Conservation (phyloP, 2,888 invertebrate genomes). For the Fragum sueziense region DNA sequence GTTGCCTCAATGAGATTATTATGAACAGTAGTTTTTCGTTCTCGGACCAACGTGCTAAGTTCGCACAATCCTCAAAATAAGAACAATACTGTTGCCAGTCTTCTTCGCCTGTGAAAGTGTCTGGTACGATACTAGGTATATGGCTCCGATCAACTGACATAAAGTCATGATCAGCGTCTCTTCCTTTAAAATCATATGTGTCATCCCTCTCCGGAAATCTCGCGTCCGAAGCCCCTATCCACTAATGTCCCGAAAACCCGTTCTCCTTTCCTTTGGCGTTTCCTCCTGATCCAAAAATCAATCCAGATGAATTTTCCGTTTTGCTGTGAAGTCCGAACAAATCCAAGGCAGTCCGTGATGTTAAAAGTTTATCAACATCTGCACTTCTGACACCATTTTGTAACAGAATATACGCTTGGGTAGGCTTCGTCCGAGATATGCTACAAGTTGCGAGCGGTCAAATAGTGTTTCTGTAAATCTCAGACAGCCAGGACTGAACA, state of each 20-base stretch:
- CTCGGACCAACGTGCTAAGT: conserved; percentile 34
- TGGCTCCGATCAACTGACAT: not conserved
- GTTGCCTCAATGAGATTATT: conserved; percentile 18
- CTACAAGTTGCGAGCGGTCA: too few species aligned
- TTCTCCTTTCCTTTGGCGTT: too few species aligned
- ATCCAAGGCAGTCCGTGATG: not conserved
- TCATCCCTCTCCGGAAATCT: conserved; percentile 4
- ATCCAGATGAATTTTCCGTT: not conserved
- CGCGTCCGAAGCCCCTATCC: too few species aligned
- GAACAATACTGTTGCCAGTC: conserved; percentile 44
- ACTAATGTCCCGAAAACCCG: too few species aligned
- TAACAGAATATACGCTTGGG: not conserved
- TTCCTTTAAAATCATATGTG: not conserved
- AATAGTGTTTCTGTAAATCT: too few species aligned
- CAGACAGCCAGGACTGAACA: too few species aligned
- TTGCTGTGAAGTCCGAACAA: not conserved
- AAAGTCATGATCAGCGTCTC: not conserved
- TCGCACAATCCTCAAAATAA: conserved; percentile 45
- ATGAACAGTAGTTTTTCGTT: conserved; percentile 34
- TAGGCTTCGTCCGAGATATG: too few species aligned
- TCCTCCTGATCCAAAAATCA: too few species aligned
- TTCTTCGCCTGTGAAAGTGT: conserved; percentile 27
- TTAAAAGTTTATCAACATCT: not conserved
- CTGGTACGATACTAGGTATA: conserved; percentile 27
- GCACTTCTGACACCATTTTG: not conserved